These are phyloP conservation scores for Mesoligia furuncula DNA, from an alignment of 2,888 invertebrate genomes.

Conservation along the genomic window DNA sequence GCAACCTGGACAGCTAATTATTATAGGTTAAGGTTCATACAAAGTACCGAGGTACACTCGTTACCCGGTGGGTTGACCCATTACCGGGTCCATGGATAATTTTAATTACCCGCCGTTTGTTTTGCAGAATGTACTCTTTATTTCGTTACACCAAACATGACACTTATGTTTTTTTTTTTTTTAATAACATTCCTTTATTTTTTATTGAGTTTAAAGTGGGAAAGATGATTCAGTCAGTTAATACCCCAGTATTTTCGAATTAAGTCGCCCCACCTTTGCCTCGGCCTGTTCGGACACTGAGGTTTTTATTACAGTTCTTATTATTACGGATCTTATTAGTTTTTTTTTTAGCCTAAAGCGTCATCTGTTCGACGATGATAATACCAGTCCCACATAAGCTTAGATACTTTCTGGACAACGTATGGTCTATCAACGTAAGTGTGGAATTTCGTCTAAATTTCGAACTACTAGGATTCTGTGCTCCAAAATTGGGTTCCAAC, in stretches of 20 bases:
- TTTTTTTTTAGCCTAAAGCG: too few relatives aligned
- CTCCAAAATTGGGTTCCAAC: neutral
- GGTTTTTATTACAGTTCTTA: too few relatives aligned
- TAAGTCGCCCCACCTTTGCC: neutral
- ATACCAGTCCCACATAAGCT: neutral
- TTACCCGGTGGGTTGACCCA: too few relatives aligned
- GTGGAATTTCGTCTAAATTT: neutral
- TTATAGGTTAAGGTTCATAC: slow-evolving; percentile 57
- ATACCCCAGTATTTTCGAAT: neutral
- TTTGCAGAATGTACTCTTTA: too few relatives aligned
- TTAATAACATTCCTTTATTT: too few relatives aligned
- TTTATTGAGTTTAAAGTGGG: neutral
- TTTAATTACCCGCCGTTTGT: too few relatives aligned
- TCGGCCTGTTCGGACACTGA: neutral
- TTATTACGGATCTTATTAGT: too few relatives aligned
- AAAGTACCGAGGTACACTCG: slow-evolving; percentile 4
- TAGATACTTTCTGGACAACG: neutral
- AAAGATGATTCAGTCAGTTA: slow-evolving; percentile 18
- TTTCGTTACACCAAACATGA: too few relatives aligned
- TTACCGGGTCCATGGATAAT: too few relatives aligned
- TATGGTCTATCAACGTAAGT: neutral
- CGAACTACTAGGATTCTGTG: neutral
- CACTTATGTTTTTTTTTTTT: too few relatives aligned
- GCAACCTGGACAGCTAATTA: slow-evolving; percentile 55
- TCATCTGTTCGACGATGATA: neutral